Evolutionary conservation across 2,113 vertebrate species (phyloP).

Genomic region (Percopsis transmontana): DNA sequence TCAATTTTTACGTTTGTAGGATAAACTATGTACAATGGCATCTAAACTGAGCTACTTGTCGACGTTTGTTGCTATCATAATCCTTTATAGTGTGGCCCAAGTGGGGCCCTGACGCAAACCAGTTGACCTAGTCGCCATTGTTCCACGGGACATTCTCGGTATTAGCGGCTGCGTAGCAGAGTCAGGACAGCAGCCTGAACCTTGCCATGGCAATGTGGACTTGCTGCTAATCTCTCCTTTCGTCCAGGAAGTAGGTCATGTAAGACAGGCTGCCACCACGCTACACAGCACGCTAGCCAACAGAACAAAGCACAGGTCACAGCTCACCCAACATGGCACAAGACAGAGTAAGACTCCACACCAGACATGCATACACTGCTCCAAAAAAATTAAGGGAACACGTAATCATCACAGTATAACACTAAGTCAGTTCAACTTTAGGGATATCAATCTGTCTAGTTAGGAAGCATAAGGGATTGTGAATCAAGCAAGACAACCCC

Average conservation of each 20-base stretch:
- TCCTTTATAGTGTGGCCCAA: constrained; percentile 48
- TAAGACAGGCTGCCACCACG: constrained; percentile 54
- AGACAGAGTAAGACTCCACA: constrained; percentile 21
- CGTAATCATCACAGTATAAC: too few species aligned
- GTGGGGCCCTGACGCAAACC: neutral
- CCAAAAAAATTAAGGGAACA: too few species aligned
- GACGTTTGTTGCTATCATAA: constrained; percentile 73
- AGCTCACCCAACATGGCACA: constrained; percentile 22
- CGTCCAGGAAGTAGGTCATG: constrained; percentile 74
- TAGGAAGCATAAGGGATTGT: too few species aligned
- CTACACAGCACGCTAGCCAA: constrained; percentile 30
- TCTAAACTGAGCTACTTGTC: constrained; percentile 65
- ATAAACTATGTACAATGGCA: constrained; percentile 44
- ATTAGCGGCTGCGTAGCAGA: neutral
- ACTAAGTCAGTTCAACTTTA: too few species aligned
- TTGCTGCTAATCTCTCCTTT: constrained; percentile 69
- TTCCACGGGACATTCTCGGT: neutral
- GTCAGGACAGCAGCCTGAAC: constrained; percentile 50
- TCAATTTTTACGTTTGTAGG: too few species aligned
- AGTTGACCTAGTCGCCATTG: neutral
- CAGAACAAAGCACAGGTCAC: constrained; percentile 41
- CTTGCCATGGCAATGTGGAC: constrained; percentile 41
- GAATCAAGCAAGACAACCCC: too few species aligned
- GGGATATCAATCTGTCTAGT: too few species aligned
- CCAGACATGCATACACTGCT: neutral